Evolutionary conservation across 2,888 invertebrate genomes (phyloP).

Genomic region (Myopa tessellatipennis): DNA sequence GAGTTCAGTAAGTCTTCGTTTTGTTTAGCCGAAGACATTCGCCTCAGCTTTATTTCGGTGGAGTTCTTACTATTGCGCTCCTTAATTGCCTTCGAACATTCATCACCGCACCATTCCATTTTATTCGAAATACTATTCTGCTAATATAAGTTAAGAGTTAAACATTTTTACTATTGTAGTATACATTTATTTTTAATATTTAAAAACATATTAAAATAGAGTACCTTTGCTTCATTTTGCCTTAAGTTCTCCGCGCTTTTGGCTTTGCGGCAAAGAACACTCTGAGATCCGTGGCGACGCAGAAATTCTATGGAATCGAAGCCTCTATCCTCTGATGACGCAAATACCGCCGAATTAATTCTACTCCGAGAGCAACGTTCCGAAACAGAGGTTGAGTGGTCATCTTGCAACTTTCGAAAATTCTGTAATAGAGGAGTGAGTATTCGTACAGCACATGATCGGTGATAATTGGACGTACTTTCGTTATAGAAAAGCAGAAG

Average conservation of each 20-base stretch:
- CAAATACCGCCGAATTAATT: constrained; percentile 88
- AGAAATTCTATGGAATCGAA: constrained; percentile 85
- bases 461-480: neutral
- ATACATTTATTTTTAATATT: neutral
- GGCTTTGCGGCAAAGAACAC: constrained; percentile 82
- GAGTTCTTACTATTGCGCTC: constrained; percentile 47
- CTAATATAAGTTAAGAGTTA: constrained; percentile 6
- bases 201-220: neutral
- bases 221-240: constrained; percentile 67
- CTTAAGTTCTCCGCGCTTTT: constrained; percentile 79
- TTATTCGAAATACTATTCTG: constrained; percentile 65
- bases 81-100: constrained; percentile 40
- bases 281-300: constrained; percentile 82
- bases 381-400: constrained; percentile 74
- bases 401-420: constrained; percentile 78
- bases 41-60: constrained; percentile 53
- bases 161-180: too few species aligned
- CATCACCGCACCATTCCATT: constrained; percentile 36
- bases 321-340: constrained; percentile 79
- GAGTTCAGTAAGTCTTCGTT: constrained; percentile 54
- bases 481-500: too few species aligned
- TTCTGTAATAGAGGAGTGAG: constrained; percentile 70
- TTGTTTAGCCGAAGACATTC: constrained; percentile 26
- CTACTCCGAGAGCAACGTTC: constrained; percentile 77
- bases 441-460: too few species aligned